These are phyloP conservation scores for Poliocrania exsul DNA, from an alignment of 2,797 vertebrate genomes.

Conservation along the genomic window DNA sequence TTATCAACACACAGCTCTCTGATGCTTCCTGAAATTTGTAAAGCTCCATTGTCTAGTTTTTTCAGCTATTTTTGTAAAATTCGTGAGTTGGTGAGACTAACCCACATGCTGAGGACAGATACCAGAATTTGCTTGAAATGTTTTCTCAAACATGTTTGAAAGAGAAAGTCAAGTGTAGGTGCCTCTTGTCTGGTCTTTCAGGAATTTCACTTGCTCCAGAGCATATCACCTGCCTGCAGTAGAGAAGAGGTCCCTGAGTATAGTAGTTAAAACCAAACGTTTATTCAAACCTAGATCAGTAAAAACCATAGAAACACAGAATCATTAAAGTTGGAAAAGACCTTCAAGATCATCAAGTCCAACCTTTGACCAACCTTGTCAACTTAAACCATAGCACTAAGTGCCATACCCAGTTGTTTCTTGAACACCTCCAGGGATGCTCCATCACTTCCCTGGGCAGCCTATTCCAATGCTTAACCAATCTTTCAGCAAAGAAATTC, in stretches of 20 bases:
- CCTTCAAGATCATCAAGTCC: background rate
- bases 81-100: background rate
- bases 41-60: background rate
- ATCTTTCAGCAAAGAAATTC: background rate
- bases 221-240: background rate
- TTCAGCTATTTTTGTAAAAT: background rate
- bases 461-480: background rate
- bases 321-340: background rate
- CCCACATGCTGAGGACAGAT: background rate
- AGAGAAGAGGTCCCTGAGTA: background rate
- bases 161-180: background rate
- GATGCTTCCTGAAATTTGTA: background rate
- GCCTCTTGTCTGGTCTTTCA: background rate
- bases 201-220: background rate
- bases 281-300: background rate
- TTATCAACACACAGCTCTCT: background rate
- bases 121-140: background rate
- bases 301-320: background rate
- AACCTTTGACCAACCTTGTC: background rate
- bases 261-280: too few species aligned
- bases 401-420: background rate
- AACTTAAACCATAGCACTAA: background rate
- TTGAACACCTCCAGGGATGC: background rate
- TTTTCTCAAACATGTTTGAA: background rate
- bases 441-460: background rate